Evolutionary conservation across 2,888 invertebrate genomes (phyloP), one percentile per base, ranked within the genome.

Genomic region (Ichneumoninae sp.): DNA sequence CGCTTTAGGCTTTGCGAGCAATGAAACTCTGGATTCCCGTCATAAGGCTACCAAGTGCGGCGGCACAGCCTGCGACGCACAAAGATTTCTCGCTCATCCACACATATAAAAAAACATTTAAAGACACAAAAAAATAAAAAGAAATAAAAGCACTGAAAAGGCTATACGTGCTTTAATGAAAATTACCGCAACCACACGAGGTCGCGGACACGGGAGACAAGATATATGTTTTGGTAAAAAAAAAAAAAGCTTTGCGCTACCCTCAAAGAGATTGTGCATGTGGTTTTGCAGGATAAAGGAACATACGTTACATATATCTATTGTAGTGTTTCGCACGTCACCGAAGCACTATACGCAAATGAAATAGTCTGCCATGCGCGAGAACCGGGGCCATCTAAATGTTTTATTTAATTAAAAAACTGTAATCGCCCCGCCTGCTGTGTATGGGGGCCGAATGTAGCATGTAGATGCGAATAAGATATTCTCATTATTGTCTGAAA

Each of bases 121-220:
- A 19, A 52, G 16, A 57, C 3, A 57, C 22, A 19, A 8, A 57
- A 26, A 54, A 26, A 54, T 22, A 68, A 74, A 68, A 74, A 76
- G 13, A 65, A 40, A 74, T 50, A 65, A 33, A 57, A 33, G 30
- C 33, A 57, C 40, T 6, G n/a, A 57, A 71, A 70, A 66, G 65
- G 19, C 50, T 26, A 75, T 83, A 76, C 80, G 80, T 80, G 80
- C 80, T 81, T 76, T 80, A 81, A 83, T 81, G 68, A 83, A 76
- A 83, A 80, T 73, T 80, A 81, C 68, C 60, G 50, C 68, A 66
- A 71, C 70, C 76, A 44, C 66, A 50, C 52, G 47, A 65, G 66
- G 76, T 33, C 22, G 44, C 50, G 30, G 47, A 65, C 26, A 63
- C 70, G 19, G 36, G 60, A 70, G 44, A 70, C 22, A 65, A 71